Conservation (phyloP, 2,888 invertebrate genomes). For the Tenthredo distinguenda region DNA sequence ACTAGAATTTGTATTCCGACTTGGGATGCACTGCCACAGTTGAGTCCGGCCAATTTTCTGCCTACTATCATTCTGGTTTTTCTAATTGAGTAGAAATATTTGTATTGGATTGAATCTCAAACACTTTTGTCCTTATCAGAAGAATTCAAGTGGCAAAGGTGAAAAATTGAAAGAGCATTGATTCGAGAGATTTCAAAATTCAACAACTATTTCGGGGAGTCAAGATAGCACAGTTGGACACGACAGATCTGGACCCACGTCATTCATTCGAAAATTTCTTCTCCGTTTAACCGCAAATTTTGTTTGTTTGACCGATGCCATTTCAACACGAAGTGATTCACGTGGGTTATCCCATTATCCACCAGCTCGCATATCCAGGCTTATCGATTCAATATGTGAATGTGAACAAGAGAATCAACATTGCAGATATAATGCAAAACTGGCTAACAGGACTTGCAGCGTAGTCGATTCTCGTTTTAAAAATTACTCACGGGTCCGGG, state of each 20-base stretch:
- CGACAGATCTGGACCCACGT: background rate
- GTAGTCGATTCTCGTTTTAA: background rate
- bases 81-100: no score
- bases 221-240: background rate
- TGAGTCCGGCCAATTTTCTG: no score
- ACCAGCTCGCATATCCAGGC: background rate
- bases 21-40: no score
- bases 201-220: background rate
- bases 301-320: background rate
- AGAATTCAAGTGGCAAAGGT: background rate
- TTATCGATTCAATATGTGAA: slow-evolving; percentile 2
- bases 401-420: background rate
- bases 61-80: no score
- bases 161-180: background rate
- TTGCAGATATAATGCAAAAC: slow-evolving; percentile 2
- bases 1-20: no score
- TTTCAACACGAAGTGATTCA: background rate
- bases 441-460: background rate
- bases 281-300: background rate
- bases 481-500: background rate
- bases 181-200: background rate
- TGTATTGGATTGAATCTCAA: background rate
- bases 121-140: background rate
- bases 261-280: background rate
- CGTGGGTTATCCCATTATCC: background rate